Evolutionary conservation across 2,888 invertebrate species (phyloP).

Genomic region (Drosophila lutescens): DNA sequence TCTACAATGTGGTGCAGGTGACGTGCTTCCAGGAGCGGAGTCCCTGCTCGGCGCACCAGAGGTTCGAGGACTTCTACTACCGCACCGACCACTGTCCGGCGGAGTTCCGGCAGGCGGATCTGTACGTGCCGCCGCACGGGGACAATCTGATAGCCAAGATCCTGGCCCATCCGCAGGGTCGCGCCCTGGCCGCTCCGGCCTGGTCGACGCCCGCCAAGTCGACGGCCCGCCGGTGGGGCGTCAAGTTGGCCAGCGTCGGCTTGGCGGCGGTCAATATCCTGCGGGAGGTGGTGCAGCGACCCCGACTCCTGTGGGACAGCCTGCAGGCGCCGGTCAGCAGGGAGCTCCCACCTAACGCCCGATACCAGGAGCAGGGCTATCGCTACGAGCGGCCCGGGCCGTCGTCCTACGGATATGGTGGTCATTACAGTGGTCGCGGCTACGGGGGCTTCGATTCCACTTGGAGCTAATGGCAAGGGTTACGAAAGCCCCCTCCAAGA

Average conservation of each 20-base stretch:
- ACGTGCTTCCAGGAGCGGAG: slow-evolving; percentile 89
- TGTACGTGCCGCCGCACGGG: slow-evolving; percentile 81
- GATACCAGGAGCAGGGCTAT: slow-evolving; percentile 44
- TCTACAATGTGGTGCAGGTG: slow-evolving; percentile 90
- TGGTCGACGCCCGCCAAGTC: slow-evolving; percentile 49
- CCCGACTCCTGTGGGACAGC: slow-evolving; percentile 72
- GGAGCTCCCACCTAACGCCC: slow-evolving; percentile 56
- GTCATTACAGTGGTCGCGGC: background rate
- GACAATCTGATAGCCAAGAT: slow-evolving; percentile 80
- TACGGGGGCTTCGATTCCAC: slow-evolving; percentile 22
- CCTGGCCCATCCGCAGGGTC: slow-evolving; percentile 68
- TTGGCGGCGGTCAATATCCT: slow-evolving; percentile 81
- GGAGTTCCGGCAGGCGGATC: slow-evolving; percentile 79
- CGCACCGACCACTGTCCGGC: slow-evolving; percentile 71
- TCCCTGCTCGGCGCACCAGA: slow-evolving; percentile 88
- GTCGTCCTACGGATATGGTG: slow-evolving; percentile 22
- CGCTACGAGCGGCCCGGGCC: slow-evolving; percentile 53
- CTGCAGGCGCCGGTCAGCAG: slow-evolving; percentile 67
- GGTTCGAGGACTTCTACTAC: slow-evolving; percentile 84
- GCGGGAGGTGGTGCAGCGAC: slow-evolving; percentile 79
- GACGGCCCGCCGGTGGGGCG: slow-evolving; percentile 78
- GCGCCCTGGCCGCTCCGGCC: slow-evolving; percentile 44
- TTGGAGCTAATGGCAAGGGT: slow-evolving; percentile 27
- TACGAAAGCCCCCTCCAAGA: slow-evolving; percentile 20
- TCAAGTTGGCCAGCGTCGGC: slow-evolving; percentile 83